Evolutionary conservation across 2,888 invertebrate genomes (phyloP).

Genomic region (Pristionchus arcanus): DNA sequence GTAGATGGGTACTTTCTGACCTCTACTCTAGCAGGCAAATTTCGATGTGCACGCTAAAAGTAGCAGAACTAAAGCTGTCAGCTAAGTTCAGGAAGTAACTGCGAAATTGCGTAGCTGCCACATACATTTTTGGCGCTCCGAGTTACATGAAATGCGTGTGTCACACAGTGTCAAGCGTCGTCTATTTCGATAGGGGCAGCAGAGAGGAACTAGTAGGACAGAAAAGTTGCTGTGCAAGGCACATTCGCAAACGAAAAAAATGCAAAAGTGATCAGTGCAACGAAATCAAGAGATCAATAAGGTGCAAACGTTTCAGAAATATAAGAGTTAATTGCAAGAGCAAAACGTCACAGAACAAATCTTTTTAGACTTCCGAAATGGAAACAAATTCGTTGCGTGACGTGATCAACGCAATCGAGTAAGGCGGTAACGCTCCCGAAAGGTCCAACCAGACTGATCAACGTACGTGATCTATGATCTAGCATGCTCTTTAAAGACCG

Average conservation of each 20-base stretch:
- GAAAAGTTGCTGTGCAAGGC: neutral
- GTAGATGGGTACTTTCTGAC: no score
- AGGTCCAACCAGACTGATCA: neutral
- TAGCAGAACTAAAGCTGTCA: neutral
- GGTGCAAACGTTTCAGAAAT: no score
- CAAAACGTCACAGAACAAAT: no score
- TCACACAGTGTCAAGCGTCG: neutral
- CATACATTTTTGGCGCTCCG: neutral
- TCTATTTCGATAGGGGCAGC: neutral
- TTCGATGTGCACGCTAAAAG: neutral
- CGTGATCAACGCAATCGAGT: neutral
- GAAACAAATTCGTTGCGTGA: neutral
- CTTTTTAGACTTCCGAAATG: no score
- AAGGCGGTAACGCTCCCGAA: neutral
- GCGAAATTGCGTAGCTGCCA: neutral
- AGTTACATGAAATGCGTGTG: constrained; percentile 16
- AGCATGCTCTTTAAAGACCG: neutral
- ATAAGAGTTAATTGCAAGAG: no score
- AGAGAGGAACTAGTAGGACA: constrained; percentile 5
- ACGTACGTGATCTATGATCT: neutral
- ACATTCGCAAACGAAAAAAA: neutral
- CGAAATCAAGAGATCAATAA: no score
- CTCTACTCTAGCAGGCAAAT: neutral
- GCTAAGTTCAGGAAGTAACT: constrained; percentile 12
- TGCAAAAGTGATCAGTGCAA: neutral